Percentiles rank a stretch among this genome's conserved stretches.
phyloP scores from a whole-genome alignment of 2,113 vertebrate genomes.

The Cottus gobio region DNA sequence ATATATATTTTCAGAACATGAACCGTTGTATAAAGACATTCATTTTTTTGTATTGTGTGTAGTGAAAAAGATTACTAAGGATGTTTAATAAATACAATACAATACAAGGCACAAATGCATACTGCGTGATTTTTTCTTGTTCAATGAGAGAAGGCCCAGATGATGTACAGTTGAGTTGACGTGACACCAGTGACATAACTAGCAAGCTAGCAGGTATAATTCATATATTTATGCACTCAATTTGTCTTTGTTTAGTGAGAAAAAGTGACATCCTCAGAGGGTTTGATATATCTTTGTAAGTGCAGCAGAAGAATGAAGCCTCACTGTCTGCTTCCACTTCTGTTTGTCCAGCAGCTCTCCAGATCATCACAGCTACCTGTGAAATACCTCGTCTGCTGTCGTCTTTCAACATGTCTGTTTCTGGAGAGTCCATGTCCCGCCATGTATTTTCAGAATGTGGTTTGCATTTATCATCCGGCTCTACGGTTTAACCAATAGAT shows the following conservation, averaged over 20 bases:
- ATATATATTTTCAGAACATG: too few species aligned
- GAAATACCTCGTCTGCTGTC: conserved; percentile 52
- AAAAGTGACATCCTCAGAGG: neutral
- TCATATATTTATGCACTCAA: too few species aligned
- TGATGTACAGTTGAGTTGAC: too few species aligned
- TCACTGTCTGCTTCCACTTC: conserved; percentile 27
- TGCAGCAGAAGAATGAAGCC: neutral
- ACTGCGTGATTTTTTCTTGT: neutral
- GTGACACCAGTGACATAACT: too few species aligned
- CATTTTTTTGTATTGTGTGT: neutral
- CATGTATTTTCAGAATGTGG: neutral
- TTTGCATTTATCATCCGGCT: neutral
- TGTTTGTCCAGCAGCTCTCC: conserved; percentile 38
- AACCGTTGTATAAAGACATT: too few species aligned
- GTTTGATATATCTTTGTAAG: conserved; percentile 22
- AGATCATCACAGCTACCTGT: conserved; percentile 38
- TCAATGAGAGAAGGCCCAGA: neutral
- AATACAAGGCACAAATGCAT: neutral
- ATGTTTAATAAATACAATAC: neutral
- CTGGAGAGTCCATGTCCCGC: neutral
- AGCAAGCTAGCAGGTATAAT: too few species aligned
- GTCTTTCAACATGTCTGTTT: conserved; percentile 21
- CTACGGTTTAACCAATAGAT: neutral
- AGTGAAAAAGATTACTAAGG: neutral
- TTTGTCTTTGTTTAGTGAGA: conserved; percentile 5